Base-by-base conservation (phyloP, 2,888 invertebrate species). In the Bimastos eiseni region DNA sequence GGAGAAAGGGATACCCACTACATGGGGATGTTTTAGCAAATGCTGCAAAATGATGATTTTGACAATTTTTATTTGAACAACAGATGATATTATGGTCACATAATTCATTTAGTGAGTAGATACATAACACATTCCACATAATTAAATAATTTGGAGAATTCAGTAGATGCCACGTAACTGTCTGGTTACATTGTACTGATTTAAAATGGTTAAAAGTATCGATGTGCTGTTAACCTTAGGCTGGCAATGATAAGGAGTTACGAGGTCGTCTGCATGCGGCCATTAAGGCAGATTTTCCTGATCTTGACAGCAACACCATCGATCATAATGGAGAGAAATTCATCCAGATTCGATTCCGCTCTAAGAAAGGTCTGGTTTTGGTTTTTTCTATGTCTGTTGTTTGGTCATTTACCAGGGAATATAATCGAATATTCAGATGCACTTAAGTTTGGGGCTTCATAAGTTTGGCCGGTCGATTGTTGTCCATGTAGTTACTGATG, bases 231-330 rank as follows among this genome's bases (percentile, higher is more conserved):
- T 89, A 36, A 70, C 37, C 33, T 37, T 83, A 94, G 94, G 94
- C 92, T 13, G 93, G 93, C 33, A 93, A 93, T 83, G 94, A 94
- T 91, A 94, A 94, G 90, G 93, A 92, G 36, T 84, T 49, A 36
- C 92, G 95, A 88, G 93, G 93, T 30, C 92, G 93, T 84, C 93
- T 94, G n/a, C 95, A 94, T 91, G 90, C 92, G 49, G 93, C 97
- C 44, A 96, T 98, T 0, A 97, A 97, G 93, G 96, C 96, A 91
- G 95, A 96, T 0, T 97, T 96, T 94, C 96, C 93, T 24, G 92
- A 92, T 3, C 90, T 94, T 36, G 92, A 93, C 33, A 93, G 93
- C 49, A 91, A 91, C 38, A 94, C 94, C 4, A 92, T 92, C 15
- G 92, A 92, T 21, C 91, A 91, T 49, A 92, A 93, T 38, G 93